Conservation (phyloP, 2,797 vertebrate genomes). For the Clarias laeviceps region DNA sequence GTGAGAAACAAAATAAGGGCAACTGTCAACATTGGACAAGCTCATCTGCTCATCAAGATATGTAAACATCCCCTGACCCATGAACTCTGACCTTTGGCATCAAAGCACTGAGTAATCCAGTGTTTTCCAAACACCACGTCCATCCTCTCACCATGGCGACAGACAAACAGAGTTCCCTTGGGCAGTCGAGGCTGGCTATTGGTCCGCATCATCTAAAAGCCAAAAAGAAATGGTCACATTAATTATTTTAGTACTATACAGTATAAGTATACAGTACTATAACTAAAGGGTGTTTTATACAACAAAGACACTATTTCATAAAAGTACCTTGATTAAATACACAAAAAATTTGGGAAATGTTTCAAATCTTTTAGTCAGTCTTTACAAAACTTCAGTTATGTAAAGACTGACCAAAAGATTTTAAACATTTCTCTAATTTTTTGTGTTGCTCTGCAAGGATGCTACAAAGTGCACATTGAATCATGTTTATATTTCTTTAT, state of each 20-base stretch:
- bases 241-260: conserved; percentile 23
- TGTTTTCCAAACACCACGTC: conserved; percentile 98
- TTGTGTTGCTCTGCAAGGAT: neutral
- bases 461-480: neutral
- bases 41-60: neutral
- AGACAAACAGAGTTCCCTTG: conserved; percentile 93
- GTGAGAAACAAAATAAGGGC: neutral
- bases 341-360: neutral
- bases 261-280: neutral
- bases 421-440: too few species aligned
- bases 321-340: neutral
- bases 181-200: conserved; percentile 78
- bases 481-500: neutral
- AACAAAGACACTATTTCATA: neutral
- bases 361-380: neutral
- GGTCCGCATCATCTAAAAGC: conserved; percentile 78
- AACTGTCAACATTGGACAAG: conserved; percentile 1
- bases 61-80: conserved; percentile 17
- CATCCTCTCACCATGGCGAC: conserved; percentile 97
- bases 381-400: neutral
- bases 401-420: too few species aligned
- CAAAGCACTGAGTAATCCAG: conserved; percentile 96
- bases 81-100: conserved; percentile 88
- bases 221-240: neutral
- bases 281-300: neutral